phyloP scores from a whole-genome alignment of 2,797 vertebrate species.

The Labroides dimidiatus region DNA sequence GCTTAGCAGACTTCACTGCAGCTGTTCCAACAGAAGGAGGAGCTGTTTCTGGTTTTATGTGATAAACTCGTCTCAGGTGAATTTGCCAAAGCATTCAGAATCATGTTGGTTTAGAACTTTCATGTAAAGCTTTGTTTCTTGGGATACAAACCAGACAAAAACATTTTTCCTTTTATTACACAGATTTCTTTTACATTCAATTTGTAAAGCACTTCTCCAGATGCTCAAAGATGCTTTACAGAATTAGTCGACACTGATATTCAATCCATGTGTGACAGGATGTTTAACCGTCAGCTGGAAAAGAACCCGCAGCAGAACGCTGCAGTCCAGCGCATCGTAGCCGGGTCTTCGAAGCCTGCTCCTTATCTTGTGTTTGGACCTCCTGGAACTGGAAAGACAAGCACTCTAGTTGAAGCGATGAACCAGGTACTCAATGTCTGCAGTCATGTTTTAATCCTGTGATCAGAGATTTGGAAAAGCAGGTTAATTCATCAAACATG shows the following conservation, averaged over 20 bases:
- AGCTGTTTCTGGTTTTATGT: conserved; percentile 10
- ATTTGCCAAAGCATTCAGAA: conserved; percentile 4
- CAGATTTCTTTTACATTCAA: neutral
- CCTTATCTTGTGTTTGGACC: conserved; percentile 96
- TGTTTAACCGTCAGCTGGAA: conserved; percentile 87
- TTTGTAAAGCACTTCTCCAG: too few relatives aligned
- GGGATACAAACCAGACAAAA: neutral
- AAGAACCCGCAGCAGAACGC: conserved; percentile 87
- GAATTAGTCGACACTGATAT: conserved; percentile 7
- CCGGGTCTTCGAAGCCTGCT: conserved; percentile 89
- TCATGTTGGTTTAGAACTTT: neutral
- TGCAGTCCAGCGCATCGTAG: conserved; percentile 89
- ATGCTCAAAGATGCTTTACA: too few relatives aligned
- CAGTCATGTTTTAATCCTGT: neutral
- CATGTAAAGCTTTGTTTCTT: neutral
- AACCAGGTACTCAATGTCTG: conserved; percentile 57
- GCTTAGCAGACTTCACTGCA: too few relatives aligned
- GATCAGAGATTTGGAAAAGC: too few relatives aligned
- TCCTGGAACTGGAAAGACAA: conserved; percentile 89
- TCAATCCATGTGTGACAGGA: conserved; percentile 69
- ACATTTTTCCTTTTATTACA: neutral
- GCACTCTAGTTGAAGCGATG: conserved; percentile 72
- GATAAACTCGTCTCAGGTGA: neutral
- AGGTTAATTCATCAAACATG: too few relatives aligned
- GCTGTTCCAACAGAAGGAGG: too few relatives aligned